Base-by-base conservation (phyloP, 2,797 vertebrate genomes). In the Pristis pectinata region DNA sequence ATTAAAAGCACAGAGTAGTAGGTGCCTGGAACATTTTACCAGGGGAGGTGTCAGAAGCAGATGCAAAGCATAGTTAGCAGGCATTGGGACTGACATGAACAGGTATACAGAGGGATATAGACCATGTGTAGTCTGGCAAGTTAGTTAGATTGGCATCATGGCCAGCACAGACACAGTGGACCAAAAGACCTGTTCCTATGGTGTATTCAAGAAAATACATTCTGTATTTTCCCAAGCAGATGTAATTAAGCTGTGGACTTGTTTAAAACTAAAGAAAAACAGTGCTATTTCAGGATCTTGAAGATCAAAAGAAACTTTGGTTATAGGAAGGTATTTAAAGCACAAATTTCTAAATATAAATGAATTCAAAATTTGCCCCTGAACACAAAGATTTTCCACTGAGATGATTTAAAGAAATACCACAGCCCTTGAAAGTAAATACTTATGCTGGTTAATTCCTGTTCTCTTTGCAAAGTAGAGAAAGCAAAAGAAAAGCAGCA, bases 211-310 rank as follows among this genome's bases (percentile, higher is more conserved):
- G n/a, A n/a, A n/a, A n/a, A n/a, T n/a, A n/a, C n/a, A n/a, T n/a
- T n/a, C n/a, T n/a, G n/a, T n/a, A n/a, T 89, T 89, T n/a, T 30
- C 89, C 53, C 85, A 89, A 89, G 56, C 61, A 34, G 89, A 89
- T 37, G 85, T 61, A 89, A 89, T 61, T 61, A 89, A 61, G 34
- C 56, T 61, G 9, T 15, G 5, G 1, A 1, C 34, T 56, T 89
- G 89, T 61, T 61, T 89, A 30, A 61, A 89, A 89, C 56, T 89
- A n/a, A 89, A 34, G n/a, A 30, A n/a, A 13, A 53, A 61, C 89
- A 56, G 56, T 89, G 85, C 30, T 30, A 89, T 61, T 24, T 76
- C 74, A 76, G 76, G 59, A 56, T 10, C 9, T 59, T 56, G 85
- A 61, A 85, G 83, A 27, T 13, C 59, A 56, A 59, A n/a, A 59